phyloP scores from a whole-genome alignment of 2,113 vertebrate species.

The Sardina pilchardus region DNA sequence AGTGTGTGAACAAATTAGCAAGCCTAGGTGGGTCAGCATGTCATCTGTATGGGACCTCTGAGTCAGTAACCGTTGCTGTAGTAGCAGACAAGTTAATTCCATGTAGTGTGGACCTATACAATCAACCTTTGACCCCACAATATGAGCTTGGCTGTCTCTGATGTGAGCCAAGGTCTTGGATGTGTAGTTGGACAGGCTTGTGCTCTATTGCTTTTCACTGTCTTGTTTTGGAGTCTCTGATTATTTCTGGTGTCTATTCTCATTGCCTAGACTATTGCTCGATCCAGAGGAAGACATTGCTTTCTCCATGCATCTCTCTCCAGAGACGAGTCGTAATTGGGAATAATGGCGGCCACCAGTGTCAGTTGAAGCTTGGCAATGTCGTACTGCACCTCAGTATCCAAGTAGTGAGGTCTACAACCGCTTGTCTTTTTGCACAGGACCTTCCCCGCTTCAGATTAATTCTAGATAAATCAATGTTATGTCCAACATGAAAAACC shows the following conservation, averaged over 20 bases:
- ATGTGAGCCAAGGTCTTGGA: background rate
- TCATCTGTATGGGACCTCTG: background rate
- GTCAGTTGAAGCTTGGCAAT: background rate
- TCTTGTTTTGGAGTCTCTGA: background rate
- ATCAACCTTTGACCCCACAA: background rate
- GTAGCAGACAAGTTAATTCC: background rate
- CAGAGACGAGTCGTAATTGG: background rate
- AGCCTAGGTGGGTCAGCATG: background rate
- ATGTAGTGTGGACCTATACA: background rate
- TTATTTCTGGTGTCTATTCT: background rate
- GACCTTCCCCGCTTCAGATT: background rate
- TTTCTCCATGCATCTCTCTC: background rate
- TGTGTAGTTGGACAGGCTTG: background rate
- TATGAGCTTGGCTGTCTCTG: background rate
- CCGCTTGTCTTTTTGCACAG: background rate
- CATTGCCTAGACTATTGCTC: background rate
- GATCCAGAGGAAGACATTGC: background rate
- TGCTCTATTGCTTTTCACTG: background rate
- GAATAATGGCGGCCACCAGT: background rate
- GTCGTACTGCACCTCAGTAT: background rate
- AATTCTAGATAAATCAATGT: conserved; percentile 15
- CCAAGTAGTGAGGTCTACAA: background rate
- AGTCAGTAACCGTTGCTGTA: background rate
- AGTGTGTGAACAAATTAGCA: background rate
- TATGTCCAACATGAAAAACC: conserved; percentile 18